phyloP scores from a whole-genome alignment of 1,140 invertebrate species.

The Lepidostoma basale region DNA sequence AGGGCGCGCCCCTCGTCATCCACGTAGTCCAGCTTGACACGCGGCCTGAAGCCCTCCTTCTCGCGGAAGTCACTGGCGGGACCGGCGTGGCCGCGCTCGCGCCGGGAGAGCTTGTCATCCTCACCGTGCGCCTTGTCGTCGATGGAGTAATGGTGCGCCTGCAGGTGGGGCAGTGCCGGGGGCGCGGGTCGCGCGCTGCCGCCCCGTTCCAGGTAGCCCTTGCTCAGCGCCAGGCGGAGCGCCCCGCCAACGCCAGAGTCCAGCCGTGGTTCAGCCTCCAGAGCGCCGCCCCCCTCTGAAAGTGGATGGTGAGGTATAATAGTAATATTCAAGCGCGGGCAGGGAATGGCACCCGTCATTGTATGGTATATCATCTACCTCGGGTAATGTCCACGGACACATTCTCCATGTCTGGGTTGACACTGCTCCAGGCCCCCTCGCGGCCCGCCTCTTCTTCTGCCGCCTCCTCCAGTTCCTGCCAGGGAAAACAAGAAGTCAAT shows the following conservation, averaged over 20 bases:
- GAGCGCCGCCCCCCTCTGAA: slow-evolving; percentile 46
- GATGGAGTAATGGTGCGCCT: slow-evolving; percentile 94
- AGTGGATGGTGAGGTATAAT: neutral
- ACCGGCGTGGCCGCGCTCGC: slow-evolving; percentile 78
- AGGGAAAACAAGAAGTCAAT: slow-evolving; percentile 28
- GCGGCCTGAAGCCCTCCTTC: slow-evolving; percentile 91
- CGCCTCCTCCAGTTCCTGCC: slow-evolving; percentile 43
- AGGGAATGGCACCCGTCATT: neutral
- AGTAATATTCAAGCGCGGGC: neutral
- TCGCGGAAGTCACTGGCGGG: slow-evolving; percentile 94
- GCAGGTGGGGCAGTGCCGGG: slow-evolving; percentile 60
- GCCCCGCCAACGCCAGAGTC: slow-evolving; percentile 91
- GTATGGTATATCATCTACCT: slow-evolving; percentile 38
- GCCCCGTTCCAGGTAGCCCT: slow-evolving; percentile 89
- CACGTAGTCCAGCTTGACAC: slow-evolving; percentile 96
- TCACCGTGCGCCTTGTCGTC: slow-evolving; percentile 93
- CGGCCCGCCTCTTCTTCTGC: slow-evolving; percentile 39
- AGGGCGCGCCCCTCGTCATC: slow-evolving; percentile 91
- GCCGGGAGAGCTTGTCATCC: slow-evolving; percentile 79
- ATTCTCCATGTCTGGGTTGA: slow-evolving; percentile 53
- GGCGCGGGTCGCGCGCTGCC: slow-evolving; percentile 76
- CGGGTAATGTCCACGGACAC: slow-evolving; percentile 48
- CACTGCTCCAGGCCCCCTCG: slow-evolving; percentile 53
- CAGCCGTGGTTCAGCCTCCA: slow-evolving; percentile 96
- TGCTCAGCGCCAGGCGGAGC: slow-evolving; percentile 89